Base-by-base conservation (phyloP, 2,888 invertebrate species). In the Petrolisthes manimaculis region DNA sequence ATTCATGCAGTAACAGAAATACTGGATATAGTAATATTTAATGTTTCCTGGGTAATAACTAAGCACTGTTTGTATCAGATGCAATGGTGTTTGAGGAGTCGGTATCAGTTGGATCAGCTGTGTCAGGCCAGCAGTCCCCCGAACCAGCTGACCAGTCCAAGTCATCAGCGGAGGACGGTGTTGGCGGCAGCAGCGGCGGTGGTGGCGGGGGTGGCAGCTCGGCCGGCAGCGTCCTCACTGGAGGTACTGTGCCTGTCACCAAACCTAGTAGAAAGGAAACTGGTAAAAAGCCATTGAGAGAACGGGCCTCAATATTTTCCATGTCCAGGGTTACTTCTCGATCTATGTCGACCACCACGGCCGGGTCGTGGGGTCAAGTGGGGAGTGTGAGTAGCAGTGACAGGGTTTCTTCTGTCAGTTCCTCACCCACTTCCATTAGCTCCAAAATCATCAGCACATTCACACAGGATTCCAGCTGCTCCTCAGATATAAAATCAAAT, bases 101-200 rank as follows among this genome's bases (percentile, higher is more conserved):
- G 18, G 89, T 88, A 18, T 91, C 91, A 18, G 71, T 91, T 77
- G 90, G 90, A 37, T 91, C 90, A 67, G 90, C 77, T 5, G 79
- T 89, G 21, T 89, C 90, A 4, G 90, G 89, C n/a, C 91, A 91
- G 71, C 91, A 91, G 85, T 88, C 88, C 24, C 91, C 91, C 21
- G 90, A 90, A 61, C 90, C 88, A 53, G 78, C 81, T 21, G 89
- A 89, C n/a, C 80, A 80, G 71, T 85, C 83, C 83, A 89, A 90
- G 80, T 87, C 89, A n/a, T 89, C 88, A 18, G 86, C 86, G 12
- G 90, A 90, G 54, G 90, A 90, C 18, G 78, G 77, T 5, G 86
- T 86, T n/a, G 89, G 86, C 69, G 86, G 89, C 24, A 89, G 86
- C 54, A 84, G 85, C 37, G 51, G 86, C 21, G 71, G 80, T 4